phyloP scores from a whole-genome alignment of 2,113 vertebrate species.

The Ginglymostoma cirratum region DNA sequence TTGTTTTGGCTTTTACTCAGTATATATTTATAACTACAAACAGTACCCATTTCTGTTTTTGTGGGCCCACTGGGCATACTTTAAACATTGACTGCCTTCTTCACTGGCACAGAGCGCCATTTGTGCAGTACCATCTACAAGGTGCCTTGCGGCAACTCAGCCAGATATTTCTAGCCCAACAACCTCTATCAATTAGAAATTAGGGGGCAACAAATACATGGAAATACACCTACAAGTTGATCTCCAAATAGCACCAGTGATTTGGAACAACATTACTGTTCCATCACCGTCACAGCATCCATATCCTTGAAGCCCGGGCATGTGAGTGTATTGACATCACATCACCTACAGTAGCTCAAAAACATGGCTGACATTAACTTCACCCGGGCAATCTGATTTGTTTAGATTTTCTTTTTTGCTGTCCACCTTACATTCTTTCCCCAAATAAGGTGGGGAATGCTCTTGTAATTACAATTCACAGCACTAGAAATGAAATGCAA shows the following conservation, averaged over 20 bases:
- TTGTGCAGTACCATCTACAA: background rate
- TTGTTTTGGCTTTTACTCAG: background rate
- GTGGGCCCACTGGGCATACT: background rate
- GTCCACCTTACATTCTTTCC: background rate
- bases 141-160: background rate
- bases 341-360: background rate
- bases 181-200: background rate
- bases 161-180: background rate
- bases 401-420: too few species aligned
- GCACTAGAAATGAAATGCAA: background rate
- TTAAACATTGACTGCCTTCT: background rate
- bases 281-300: too few species aligned
- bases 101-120: background rate
- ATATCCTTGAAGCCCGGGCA: background rate
- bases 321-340: background rate
- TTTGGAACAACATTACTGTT: background rate
- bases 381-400: background rate
- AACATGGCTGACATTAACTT: background rate
- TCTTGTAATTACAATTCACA: background rate
- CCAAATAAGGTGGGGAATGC: too few species aligned
- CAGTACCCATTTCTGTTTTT: background rate
- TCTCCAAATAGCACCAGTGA: background rate
- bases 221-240: background rate
- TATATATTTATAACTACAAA: background rate
- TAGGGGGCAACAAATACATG: background rate